Evolutionary conservation across 2,888 invertebrate species (phyloP).

Genomic region (Ectobius pallidus): DNA sequence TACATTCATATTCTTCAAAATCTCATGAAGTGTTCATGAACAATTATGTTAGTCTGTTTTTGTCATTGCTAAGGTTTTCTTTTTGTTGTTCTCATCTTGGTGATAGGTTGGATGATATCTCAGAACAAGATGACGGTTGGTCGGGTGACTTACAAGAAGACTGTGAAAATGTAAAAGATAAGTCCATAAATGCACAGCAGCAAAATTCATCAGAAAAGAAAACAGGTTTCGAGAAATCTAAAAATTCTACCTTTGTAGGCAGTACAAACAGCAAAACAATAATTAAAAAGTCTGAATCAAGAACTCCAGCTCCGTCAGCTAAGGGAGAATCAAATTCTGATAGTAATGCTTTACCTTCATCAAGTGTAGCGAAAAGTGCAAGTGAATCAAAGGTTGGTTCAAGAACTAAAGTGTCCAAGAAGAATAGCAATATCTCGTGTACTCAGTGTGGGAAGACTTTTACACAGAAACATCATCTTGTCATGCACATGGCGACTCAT

Average conservation of each 20-base stretch:
- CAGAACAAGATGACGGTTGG: neutral
- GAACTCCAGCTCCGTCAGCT: neutral
- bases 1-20: too few species aligned
- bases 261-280: neutral
- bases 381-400: neutral
- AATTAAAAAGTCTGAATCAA: neutral
- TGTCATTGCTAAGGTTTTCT: too few species aligned
- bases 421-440: constrained; percentile 7
- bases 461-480: constrained; percentile 19
- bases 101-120: neutral
- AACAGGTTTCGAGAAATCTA: neutral
- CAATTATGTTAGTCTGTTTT: too few species aligned
- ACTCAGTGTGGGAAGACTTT: constrained; percentile 19
- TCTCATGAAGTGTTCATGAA: too few species aligned
- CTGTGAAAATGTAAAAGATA: neutral
- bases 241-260: neutral
- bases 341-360: neutral
- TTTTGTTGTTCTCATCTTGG: too few species aligned
- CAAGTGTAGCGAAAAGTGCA: neutral
- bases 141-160: neutral
- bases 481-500: constrained; percentile 16
- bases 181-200: neutral
- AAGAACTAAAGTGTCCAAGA: neutral
- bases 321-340: neutral
- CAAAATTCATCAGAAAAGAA: neutral